Base-by-base conservation (phyloP, 2,797 vertebrate species). In the Setipinna tenuifilis region DNA sequence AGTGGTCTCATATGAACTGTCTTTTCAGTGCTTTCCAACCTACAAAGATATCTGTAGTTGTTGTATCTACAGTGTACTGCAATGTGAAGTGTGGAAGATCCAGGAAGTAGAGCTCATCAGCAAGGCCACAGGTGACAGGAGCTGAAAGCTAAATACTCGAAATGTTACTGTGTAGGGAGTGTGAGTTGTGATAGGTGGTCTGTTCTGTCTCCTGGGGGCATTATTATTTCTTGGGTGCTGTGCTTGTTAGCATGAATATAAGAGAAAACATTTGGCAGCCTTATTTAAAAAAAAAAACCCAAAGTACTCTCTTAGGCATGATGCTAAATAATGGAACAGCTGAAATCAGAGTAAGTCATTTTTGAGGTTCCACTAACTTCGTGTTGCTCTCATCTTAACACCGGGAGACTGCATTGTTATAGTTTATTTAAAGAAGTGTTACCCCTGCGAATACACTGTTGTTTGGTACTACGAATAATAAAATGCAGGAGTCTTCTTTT, bases 311-410 rank as follows among this genome's bases (percentile, higher is more conserved):
- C 35, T 78, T 10, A 78, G 35, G 35, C 6, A 78, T 41, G 71
- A 11, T 41, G 71, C 41, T 78, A 31, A 78, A 78, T 78, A 78
- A 78, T 78, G 31, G 31, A 78, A 44, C 31, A 78, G 71, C 71
- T 78, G 71, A 78, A 78, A 78, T 78, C 71, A 78, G 71, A 78
- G 71, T 44, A n/a, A 78, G 71, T 44, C 35, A 44, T 41, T 78
- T 78, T 78, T 7, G 71, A 78, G 71, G 35, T 78, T 78, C 31
- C 71, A 21, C 71, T 78, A 17, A 41, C 44, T 78, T 78, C 19
- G 71, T 78, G 71, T 44, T 78, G 71, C 35, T 78, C 71, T 78
- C 71, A 78, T 44, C 31, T 21, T 78, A 17, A 78, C 35, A 31
- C 71, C 71, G 19, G 35, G 31, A 31, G 35, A 78, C 50, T 78